Base-by-base conservation (phyloP, 1,140 invertebrate genomes). In the Zophobas atratus region DNA sequence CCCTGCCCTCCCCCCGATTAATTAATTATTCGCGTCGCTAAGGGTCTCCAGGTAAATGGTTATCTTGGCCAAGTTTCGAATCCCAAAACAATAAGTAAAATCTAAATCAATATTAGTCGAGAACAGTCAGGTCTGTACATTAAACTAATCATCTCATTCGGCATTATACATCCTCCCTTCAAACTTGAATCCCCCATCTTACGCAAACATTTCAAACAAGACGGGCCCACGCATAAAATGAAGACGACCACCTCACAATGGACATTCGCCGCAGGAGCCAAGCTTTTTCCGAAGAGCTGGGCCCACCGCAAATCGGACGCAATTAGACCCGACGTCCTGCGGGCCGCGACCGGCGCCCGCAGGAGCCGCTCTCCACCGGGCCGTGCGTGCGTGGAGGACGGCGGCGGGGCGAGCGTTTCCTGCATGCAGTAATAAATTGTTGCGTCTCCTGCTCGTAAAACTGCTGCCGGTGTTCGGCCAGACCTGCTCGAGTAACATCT, bases 141-240 rank as follows among this genome's bases (percentile, higher is more conserved):
- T 81, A 79, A 82, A 81, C 81, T 79, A 81, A 82, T 82, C 81
- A 82, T 82, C 81, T 78, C 78, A 77, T 79, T 81, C 78, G 79
- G 78, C 77, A 81, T 82, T 82, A 80, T 81, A 77, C 79, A 79
- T 81, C 70, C 77, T 70, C 76, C 75, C 75, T 77, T 60, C 75
- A 80, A 77, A 79, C 70, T 77, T 78, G 75, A 63, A 56, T 75
- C 72, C 51, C 78, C 75, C 63, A 73, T 76, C 80, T 78, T 79
- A 77, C 39, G 72, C 77, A 79, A 81, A 81, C 79, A 80, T 79
- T 79, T 80, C 81, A 71, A 72, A 73, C 73, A 80, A 78, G 77
- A 77, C 79, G 79, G 70, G 76, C 77, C 53, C 77, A 77, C 76
- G 76, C 81, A 74, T 79, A 81, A 80, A 78, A 80, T 80, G 78